Evolutionary conservation across 2,888 invertebrate genomes (phyloP), one percentile per base, ranked within the genome.

Genomic region (Nomada hirtipes): DNA sequence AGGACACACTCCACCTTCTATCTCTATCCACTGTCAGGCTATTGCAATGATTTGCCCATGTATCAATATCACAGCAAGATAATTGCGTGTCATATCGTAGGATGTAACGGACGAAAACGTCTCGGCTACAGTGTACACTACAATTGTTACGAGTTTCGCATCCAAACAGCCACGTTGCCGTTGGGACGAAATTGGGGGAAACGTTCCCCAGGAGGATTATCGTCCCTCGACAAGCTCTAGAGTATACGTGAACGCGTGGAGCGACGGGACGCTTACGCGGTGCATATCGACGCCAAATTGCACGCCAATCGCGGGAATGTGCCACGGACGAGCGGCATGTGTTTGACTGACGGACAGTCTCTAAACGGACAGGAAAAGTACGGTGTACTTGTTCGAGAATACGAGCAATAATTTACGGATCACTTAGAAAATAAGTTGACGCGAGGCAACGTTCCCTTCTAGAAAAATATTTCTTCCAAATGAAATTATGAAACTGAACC

Each of bases 131-230:
- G 53, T 64, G 67, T 63, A 73, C 44, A 55, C 67, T 20, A 59
- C 79, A 60, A 86, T 82, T 80, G 84, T 82, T 65, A 76, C 82
- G 64, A 78, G 65, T 55, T 47, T 52, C 57, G 72, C 50, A 65
- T 63, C 78, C 61, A 61, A 73, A 69, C 75, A 53, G 72, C 57
- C 69, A 74, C 42, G n/a, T 15, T 36, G 63, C 64, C 65, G 72
- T 79, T 63, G 57, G 75, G 57, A 29, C 44, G 52, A 68, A 86
- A 84, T 86, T 84, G 78, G 82, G 82, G 82, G 78, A 80, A 80
- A 29, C 68, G 60, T 78, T 70, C 82, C 82, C 76, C 65, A 82
- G 71, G 84, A 67, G 86, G 86, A 84, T 80, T 87, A 82, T 82
- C 79, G 80, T 82, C 79, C 78, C 73, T 57, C 55, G 78, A 87